Evolutionary conservation across 2,888 invertebrate species (phyloP), one percentile per base, ranked within the genome.

Genomic region (Melanchra persicariae): DNA sequence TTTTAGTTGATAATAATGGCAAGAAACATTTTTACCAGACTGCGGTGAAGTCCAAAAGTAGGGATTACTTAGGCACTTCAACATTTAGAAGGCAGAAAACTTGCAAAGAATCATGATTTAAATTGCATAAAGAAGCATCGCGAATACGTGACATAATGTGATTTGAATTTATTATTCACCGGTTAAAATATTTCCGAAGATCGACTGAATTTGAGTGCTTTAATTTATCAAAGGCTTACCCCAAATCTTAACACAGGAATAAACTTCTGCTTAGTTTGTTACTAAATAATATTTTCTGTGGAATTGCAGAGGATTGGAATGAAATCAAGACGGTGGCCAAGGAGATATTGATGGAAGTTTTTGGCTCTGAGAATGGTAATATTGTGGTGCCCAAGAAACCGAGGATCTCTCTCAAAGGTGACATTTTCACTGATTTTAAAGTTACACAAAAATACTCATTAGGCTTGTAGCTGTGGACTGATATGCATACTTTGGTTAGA

Each of bases 331-430:
- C 94, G 0, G 98, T 98, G 0, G 97, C 98, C 0, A 96, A 97
- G 0, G 97, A 97, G 77, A 97, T 98, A 45, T 91, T 98, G 45
- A 87, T 95, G 5, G 96, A 96, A 22, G 94, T 95, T 52, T 96
- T 96, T 43, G 96, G 95, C 10, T 93, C 96, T 4, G 96, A 97
- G 61, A 97, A 97, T 85, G 96, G 97, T 55, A 97, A 97, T 76
- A 96, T 97, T 24, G 95, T 87, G 0, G 94, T 94, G 12, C 93
- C 95, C 0, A 96, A 96, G 88, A 95, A 96, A 86, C 96, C 97
- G 0, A 97, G 97, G 91, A 97, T 98, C 63, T 97, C 98, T 64
- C 94, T 98, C 22, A 98, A 97, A 97, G 98, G 98, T 98, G 93
- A 67, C 37, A 1, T 30, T 26, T 47, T 54, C 0, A 47, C 12